These are phyloP conservation scores for Lophotriccus pileatus DNA, from an alignment of 2,797 vertebrate species.

Conservation along the genomic window DNA sequence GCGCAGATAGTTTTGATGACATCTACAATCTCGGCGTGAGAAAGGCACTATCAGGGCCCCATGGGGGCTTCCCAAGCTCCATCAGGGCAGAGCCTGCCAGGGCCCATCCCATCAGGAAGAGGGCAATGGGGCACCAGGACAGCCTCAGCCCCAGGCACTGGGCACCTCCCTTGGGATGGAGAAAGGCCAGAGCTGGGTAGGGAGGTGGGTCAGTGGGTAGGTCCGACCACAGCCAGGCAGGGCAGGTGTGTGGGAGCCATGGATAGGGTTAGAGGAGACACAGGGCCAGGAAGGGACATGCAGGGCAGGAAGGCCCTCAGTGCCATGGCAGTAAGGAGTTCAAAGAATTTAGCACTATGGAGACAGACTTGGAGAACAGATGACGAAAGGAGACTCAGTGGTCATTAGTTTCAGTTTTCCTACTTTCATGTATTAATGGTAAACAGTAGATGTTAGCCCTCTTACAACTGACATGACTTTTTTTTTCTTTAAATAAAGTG, in stretches of 20 bases:
- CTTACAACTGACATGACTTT: background rate
- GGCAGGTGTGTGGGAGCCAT: background rate
- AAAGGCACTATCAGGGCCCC: background rate
- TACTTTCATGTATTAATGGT: background rate
- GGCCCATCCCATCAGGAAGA: background rate
- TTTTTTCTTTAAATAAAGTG: background rate
- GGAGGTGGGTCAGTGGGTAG: background rate
- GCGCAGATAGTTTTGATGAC: background rate
- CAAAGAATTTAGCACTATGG: background rate
- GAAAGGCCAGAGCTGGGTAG: background rate
- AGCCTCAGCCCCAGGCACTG: background rate
- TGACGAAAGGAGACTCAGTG: background rate
- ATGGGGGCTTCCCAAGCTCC: background rate
- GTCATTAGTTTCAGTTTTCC: background rate
- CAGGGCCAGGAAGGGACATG: background rate
- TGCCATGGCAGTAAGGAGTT: background rate
- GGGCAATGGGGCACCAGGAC: accelerated
- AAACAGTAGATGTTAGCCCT: background rate
- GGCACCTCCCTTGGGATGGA: background rate
- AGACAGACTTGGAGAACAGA: background rate
- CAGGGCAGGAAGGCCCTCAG: background rate
- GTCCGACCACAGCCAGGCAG: background rate
- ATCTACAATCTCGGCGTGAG: background rate
- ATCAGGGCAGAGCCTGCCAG: background rate
- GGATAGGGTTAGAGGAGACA: accelerated